These are phyloP conservation scores for Druon quercuslanigerum DNA, from an alignment of 1,140 invertebrate genomes.

Conservation along the genomic window DNA sequence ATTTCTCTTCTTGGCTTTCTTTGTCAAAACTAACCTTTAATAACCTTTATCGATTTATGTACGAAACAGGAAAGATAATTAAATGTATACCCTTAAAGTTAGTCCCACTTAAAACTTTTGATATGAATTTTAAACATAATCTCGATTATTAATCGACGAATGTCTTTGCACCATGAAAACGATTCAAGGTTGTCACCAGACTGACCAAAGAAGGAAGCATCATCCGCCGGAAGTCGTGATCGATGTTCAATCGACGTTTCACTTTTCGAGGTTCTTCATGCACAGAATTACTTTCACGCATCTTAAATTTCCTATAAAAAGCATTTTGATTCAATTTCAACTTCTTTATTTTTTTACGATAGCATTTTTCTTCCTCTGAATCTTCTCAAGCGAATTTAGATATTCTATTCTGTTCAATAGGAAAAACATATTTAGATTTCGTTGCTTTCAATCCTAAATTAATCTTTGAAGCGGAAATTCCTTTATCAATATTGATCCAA, in stretches of 20 bases:
- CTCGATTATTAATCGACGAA: conserved; percentile 7
- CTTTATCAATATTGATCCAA: neutral
- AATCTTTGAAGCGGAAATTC: too few species aligned
- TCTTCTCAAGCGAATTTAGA: neutral
- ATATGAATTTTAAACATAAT: neutral
- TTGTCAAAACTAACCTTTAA: too few species aligned
- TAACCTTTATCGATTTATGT: too few species aligned
- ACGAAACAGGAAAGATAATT: too few species aligned
- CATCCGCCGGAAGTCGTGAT: conserved; percentile 44
- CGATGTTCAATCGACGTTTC: conserved; percentile 29
- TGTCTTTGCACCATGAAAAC: conserved; percentile 5
- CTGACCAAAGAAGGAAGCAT: conserved; percentile 44
- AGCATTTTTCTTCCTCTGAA: neutral
- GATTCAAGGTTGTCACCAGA: conserved; percentile 38
- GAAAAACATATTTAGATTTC: too few species aligned
- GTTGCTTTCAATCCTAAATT: too few species aligned
- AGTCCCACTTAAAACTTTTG: neutral
- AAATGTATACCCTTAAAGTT: neutral
- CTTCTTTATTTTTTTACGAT: neutral
- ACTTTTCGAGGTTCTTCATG: conserved; percentile 7
- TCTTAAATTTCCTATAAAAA: neutral
- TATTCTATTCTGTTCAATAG: neutral
- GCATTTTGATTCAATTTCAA: neutral
- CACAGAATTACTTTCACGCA: conserved; percentile 9
- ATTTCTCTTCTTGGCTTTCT: neutral